Base-by-base conservation (phyloP, 2,113 vertebrate species). In the Corynorhinus townsendii region DNA sequence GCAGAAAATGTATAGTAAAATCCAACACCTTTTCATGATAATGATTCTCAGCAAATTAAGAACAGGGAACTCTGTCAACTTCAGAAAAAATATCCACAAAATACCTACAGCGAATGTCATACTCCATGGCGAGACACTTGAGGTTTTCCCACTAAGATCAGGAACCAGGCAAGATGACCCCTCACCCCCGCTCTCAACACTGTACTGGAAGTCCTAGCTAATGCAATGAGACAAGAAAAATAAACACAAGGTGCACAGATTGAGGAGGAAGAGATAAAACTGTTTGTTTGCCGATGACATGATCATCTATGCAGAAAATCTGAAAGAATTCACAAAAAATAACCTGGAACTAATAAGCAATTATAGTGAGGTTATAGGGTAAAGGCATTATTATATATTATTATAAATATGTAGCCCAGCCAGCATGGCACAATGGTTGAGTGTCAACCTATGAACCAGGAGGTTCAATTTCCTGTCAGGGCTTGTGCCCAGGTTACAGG, bases 161-260 rank as follows among this genome's bases (percentile, higher is more conserved):
- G 52, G 22, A 11, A 43, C 59, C 12, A 40, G 59, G 45, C 72
- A 26, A 15, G 20, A 6, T 1, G 10, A 11, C 28, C 20, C n/a
- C 71, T 7, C 43, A 6, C 16, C 59, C 2, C 11, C 6, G 17
- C 43, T 28, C 12, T 22, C 15, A 43, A 26, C 35, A 7, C 14
- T 0, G 0, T 0, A 8, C 14, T 2, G 15, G 2, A 28, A 45
- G 15, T 14, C 24, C 52, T 43, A 16, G 52, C 52, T 15, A 3
- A 5, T 30, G 16, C 47, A 35, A 12, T 1, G 11, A 30, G 30
- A n/a, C 59, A 68, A 26, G 43, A 35, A 14, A 40, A 40, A 17
- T 17, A 71, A 38, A 22, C 6, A 11, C 17, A 28, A 35, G 33
- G 38, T 45, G 7, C 11, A 11, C 7, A 11, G 30, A 30, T 1